These are phyloP conservation scores for Stegastes partitus DNA, from an alignment of 2,113 vertebrate genomes.

Conservation along the genomic window DNA sequence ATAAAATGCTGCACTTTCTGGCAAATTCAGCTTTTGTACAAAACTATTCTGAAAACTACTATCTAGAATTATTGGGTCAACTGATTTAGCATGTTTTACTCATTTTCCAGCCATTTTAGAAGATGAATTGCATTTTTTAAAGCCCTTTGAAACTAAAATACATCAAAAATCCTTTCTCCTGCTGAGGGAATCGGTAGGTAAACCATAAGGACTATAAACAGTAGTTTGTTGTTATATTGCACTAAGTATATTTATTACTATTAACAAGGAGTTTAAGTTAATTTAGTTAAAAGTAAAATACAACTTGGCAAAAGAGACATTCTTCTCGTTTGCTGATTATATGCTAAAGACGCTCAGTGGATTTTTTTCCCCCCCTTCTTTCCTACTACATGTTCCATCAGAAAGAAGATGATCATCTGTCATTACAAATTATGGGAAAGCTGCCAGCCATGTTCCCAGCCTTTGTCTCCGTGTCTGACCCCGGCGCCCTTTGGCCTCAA, in stretches of 20 bases:
- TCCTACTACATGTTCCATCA: conserved; percentile 54
- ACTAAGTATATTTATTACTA: neutral
- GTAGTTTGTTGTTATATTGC: too few relatives aligned
- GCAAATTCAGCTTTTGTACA: too few relatives aligned
- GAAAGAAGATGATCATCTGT: conserved; percentile 64
- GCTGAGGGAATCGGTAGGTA: too few relatives aligned
- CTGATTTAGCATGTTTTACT: too few relatives aligned
- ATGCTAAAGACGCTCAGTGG: neutral
- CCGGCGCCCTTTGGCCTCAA: conserved; percentile 53
- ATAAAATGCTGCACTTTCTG: too few relatives aligned
- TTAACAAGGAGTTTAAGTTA: neutral
- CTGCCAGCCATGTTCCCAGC: conserved; percentile 51
- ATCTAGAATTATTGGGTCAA: too few relatives aligned
- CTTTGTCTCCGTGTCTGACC: conserved; percentile 67
- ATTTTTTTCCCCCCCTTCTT: neutral
- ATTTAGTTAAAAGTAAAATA: neutral
- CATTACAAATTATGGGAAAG: conserved; percentile 65
- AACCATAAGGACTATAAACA: too few relatives aligned
- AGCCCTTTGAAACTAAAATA: too few relatives aligned
- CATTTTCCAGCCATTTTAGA: too few relatives aligned
- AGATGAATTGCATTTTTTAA: too few relatives aligned
- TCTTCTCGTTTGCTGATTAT: neutral
- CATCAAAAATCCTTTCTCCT: too few relatives aligned
- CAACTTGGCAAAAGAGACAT: neutral
- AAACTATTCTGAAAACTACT: too few relatives aligned